These are phyloP conservation scores for Harpagoxenus sublaevis DNA, from an alignment of 2,888 invertebrate genomes.

Conservation along the genomic window DNA sequence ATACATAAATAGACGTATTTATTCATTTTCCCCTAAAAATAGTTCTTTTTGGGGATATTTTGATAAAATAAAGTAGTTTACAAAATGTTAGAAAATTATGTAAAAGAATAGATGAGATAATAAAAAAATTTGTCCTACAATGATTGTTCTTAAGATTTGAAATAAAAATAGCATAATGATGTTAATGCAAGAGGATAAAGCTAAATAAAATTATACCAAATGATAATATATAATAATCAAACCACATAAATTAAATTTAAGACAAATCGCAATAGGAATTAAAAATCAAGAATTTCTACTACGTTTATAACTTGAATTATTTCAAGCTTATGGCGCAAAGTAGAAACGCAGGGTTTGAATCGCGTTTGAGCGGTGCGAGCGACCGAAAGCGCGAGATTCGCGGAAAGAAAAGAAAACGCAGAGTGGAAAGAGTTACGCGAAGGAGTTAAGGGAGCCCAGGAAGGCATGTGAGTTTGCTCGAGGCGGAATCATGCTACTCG, in stretches of 20 bases:
- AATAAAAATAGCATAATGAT: not conserved
- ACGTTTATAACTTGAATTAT: not conserved
- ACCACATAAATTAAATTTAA: not conserved
- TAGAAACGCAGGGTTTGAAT: not conserved
- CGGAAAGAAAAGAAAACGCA: not conserved
- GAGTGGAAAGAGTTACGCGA: not conserved
- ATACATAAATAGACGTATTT: not conserved
- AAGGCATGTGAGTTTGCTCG: constrained; percentile 43
- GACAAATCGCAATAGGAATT: not conserved
- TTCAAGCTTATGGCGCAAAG: not conserved
- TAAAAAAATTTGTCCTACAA: not conserved
- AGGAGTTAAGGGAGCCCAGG: not conserved
- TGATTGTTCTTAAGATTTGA: not conserved
- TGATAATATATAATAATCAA: not conserved
- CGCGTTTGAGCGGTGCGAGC: not conserved
- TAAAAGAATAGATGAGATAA: not conserved
- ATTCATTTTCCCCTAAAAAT: not conserved
- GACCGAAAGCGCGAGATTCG: not conserved
- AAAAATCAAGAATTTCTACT: not conserved
- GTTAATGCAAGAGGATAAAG: not conserved
- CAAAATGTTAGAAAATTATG: not conserved
- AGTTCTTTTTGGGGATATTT: not conserved
- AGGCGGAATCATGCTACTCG: constrained; percentile 51
- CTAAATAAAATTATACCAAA: not conserved
- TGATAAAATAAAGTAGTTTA: not conserved